Base-by-base conservation (phyloP, 92 coral and sea anemone genomes). In the Parazoanthus atlanticus region DNA sequence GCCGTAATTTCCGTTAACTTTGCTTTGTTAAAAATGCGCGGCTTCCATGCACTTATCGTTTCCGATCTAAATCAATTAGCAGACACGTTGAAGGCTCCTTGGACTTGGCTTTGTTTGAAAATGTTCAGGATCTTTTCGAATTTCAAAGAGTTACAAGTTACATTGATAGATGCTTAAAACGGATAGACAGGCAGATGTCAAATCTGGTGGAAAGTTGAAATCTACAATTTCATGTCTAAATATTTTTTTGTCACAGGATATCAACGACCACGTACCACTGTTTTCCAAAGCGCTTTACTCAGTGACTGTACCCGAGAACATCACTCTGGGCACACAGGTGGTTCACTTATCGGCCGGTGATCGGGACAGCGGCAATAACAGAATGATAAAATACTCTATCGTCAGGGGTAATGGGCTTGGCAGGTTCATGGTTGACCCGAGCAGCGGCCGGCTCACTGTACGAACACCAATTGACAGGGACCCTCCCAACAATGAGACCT, bases 231-330 rank as follows among this genome's bases (percentile, higher is more conserved):
- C 1, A 17, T 34, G 11, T 40, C 47, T 29, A 41, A 36, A 21
- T 16, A 52, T 2, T 12, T 40, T 65, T 30, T 66, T 28, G 80
- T 36, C 69, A 26, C 86, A 96, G 99, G 98, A 96, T 47, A 80
- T 93, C 34, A 96, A 96, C 80, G 99, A 96, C 82, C 93, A 96
- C 93, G 82, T 84, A 5, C 99, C 99, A 65, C 78, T 91, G 71
- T 96, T 96, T 49, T 32, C 93, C 25, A 71, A 89, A 54, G 47
- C 98, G 13, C 76, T 94, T 67, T 96, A 96, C 91, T 86, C 93
- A n/a, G 91, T 95, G 5, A 88, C 91, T 49, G 86, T 95, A 30
- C 91, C 92, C 31, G 99, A 96, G 82, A 94, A 95, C 88, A 85
- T 89, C 58, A 91, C 94, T 13, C 84, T 93, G 32, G 99, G 99